Base-by-base conservation (phyloP, 2,888 invertebrate genomes). In the Iselma pallidipennis region DNA sequence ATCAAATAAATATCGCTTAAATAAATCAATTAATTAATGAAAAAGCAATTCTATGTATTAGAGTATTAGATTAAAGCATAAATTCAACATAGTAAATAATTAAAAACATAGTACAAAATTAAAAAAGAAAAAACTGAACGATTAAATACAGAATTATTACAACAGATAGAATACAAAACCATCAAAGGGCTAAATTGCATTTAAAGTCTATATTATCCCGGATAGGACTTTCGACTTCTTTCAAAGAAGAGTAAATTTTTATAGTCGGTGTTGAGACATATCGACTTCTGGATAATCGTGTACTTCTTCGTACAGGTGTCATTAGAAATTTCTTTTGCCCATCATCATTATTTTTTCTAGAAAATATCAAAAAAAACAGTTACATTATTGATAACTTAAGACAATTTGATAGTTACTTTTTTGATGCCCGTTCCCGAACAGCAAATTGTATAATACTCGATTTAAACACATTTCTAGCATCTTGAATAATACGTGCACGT, bases 381-480 rank as follows among this genome's bases (percentile, higher is more conserved):
- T 37, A 45, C 21, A 33, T 12, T n/a, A 26, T 52, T 10, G 33
- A 51, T 23, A 9, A 50, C 42, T 42, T 42, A 29, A 52, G 51
- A 58, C n/a, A 61, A 58, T 25, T 26, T 19, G 23, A 37, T 45
- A 61, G 53, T 71, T 66, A 72, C 72, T 70, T 74, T 66, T 71
- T 76, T 28, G 68, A 52, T 57, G 69, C 71, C 50, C 73, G 74
- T 64, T 79, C 76, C 61, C 85, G 84, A 7, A 87, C 84, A 0
- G 87, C 87, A 71, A 87, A 87, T 33, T 85, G 76, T 19, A 87
- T 87, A 3, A 87, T 83, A 1, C 85, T 84, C 26, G 86, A 86
- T 67, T 86, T 87, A 71, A 87, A 86, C 0, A 86, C 83, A 65
- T 86, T 86, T 66, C 85, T 83, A 0, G 85, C 84, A 55, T 87